Evolutionary conservation across 2,113 vertebrate species (phyloP).

Genomic region (Prolemur simus): DNA sequence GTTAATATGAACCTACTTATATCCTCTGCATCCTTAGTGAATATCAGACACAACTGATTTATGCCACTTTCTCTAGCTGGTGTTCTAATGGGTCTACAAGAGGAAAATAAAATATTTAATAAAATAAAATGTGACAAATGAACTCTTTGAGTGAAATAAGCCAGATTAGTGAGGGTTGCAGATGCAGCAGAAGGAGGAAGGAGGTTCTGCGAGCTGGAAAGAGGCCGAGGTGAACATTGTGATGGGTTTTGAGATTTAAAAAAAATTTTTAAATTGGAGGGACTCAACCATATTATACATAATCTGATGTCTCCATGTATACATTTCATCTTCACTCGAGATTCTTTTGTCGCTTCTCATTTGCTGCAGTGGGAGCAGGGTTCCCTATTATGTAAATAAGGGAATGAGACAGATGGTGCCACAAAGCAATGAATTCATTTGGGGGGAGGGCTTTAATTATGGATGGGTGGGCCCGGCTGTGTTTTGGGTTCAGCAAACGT

Average conservation of each 20-base stretch:
- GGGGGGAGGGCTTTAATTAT: slow-evolving; percentile 83
- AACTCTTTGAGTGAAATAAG: slow-evolving; percentile 72
- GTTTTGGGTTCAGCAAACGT: slow-evolving; percentile 81
- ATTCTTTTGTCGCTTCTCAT: slow-evolving; percentile 76
- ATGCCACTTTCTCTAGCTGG: slow-evolving; percentile 67
- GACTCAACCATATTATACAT: slow-evolving; percentile 71
- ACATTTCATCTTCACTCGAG: slow-evolving; percentile 68
- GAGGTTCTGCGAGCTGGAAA: slow-evolving; percentile 57
- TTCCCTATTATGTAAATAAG: slow-evolving; percentile 83
- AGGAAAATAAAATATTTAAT: slow-evolving; percentile 82
- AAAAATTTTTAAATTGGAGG: slow-evolving; percentile 60
- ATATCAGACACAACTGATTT: slow-evolving; percentile 68
- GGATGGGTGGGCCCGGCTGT: slow-evolving; percentile 81
- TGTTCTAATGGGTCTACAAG: slow-evolving; percentile 76
- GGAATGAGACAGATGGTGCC: slow-evolving; percentile 80
- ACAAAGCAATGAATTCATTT: slow-evolving; percentile 83
- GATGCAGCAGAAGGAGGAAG: slow-evolving; percentile 56
- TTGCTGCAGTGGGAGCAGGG: slow-evolving; percentile 77
- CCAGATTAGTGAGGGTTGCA: slow-evolving; percentile 43
- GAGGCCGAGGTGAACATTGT: slow-evolving; percentile 61
- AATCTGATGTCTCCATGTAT: slow-evolving; percentile 72
- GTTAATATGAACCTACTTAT: slow-evolving; percentile 68
- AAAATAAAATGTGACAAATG: slow-evolving; percentile 80
- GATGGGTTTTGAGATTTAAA: slow-evolving; percentile 52
- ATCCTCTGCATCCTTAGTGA: slow-evolving; percentile 63